A percentile compares a stretch with the other conserved stretches of the same genome.
Evolutionary conservation across 2,888 invertebrate genomes (phyloP).

Genomic region (Panopea generosa): DNA sequence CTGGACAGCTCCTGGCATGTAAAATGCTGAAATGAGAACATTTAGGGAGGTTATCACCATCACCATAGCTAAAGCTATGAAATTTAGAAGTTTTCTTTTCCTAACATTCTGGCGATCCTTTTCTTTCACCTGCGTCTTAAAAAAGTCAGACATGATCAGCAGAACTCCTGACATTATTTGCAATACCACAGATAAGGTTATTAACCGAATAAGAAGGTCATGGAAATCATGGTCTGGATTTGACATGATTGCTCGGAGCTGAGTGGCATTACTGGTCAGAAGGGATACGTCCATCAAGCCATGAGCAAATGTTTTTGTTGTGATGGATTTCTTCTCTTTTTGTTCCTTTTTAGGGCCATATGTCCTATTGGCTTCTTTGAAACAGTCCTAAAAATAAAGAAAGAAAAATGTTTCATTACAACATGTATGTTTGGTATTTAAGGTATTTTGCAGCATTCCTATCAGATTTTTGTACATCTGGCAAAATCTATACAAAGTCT

Average conservation of each 20-base stretch:
- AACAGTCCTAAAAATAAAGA: too few species aligned
- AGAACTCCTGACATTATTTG: conserved; percentile 54
- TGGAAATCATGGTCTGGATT: conserved; percentile 58
- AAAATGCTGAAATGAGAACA: conserved; percentile 60
- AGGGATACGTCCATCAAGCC: conserved; percentile 66
- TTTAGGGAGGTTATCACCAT: conserved; percentile 58
- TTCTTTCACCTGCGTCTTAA: conserved; percentile 53
- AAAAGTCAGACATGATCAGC: conserved; percentile 55
- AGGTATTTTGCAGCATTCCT: too few species aligned
- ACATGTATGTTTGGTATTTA: too few species aligned
- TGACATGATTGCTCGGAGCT: conserved; percentile 53
- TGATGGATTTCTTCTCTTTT: conserved; percentile 58
- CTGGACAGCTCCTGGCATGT: conserved; percentile 17
- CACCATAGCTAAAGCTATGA: conserved; percentile 51
- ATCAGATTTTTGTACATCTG: too few species aligned
- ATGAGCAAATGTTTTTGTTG: conserved; percentile 65
- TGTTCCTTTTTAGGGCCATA: conserved; percentile 18
- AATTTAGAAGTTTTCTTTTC: conserved; percentile 51
- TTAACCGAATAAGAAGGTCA: conserved; percentile 41
- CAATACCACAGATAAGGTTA: conserved; percentile 47
- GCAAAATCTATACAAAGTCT: too few species aligned
- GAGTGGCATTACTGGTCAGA: conserved; percentile 62
- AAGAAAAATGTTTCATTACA: too few species aligned
- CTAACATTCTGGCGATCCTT: conserved; percentile 43
- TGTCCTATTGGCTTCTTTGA: too few species aligned